These are phyloP conservation scores for Tretioscincus oriximinensis DNA, from an alignment of 2,113 vertebrate species.

Conservation along the genomic window DNA sequence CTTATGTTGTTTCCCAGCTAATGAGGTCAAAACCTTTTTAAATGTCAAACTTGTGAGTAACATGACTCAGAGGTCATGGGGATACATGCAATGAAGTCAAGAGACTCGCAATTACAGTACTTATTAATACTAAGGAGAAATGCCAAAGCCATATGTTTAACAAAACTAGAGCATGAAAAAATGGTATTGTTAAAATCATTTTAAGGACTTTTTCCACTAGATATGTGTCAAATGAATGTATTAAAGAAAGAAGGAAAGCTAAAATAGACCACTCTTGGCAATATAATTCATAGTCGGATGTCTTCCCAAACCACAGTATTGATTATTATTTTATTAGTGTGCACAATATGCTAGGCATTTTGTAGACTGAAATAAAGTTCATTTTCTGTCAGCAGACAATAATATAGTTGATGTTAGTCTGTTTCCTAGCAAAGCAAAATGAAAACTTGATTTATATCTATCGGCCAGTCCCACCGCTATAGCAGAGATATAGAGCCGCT, in stretches of 20 bases:
- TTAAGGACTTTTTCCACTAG: background rate
- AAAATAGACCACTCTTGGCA: background rate
- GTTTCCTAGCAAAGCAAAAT: background rate
- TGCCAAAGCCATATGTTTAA: constrained; percentile 7
- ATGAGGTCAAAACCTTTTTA: constrained; percentile 49
- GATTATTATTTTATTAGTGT: constrained; percentile 15
- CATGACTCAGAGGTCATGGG: background rate
- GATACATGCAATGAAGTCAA: constrained; percentile 32
- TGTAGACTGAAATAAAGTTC: background rate
- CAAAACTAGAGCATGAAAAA: background rate
- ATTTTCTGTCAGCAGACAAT: background rate
- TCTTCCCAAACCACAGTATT: background rate
- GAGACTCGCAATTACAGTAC: constrained; percentile 48
- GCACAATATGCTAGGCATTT: background rate
- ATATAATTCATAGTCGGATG: background rate
- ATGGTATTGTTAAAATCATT: accelerated
- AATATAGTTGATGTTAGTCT: background rate
- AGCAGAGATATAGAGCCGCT: background rate
- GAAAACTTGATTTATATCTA: background rate
- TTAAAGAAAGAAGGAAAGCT: background rate
- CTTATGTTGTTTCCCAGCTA: constrained; percentile 49
- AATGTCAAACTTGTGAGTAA: constrained; percentile 30
- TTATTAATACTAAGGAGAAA: constrained; percentile 38
- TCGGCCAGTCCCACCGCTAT: background rate
- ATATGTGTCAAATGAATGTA: background rate